Conservation (phyloP, 2,113 vertebrate species). For the Otis tarda region DNA sequence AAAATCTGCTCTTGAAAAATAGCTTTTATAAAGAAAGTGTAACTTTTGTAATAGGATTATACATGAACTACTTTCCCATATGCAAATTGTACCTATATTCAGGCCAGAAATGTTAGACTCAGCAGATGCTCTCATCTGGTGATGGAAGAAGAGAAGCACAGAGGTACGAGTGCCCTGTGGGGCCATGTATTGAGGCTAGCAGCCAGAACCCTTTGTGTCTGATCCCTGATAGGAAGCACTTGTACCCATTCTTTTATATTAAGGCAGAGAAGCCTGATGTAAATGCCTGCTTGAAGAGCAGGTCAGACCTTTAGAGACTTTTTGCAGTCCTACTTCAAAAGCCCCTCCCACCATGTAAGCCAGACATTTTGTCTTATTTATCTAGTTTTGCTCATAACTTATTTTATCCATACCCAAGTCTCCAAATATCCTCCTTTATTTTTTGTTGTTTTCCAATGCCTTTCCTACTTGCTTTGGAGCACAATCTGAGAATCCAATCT, state of each 20-base stretch:
- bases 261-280: not conserved
- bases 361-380: not conserved
- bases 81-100: not conserved
- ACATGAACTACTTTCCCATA: not conserved
- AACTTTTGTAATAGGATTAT: not conserved
- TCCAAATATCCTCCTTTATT: not conserved
- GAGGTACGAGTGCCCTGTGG: not conserved
- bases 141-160: not conserved
- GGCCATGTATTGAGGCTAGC: not conserved
- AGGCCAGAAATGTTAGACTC: not conserved
- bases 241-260: accelerated
- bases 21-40: not conserved
- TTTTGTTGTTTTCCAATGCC: not conserved
- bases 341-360: not conserved
- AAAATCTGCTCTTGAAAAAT: not conserved
- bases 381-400: not conserved
- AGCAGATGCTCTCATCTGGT: not conserved
- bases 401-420: not conserved
- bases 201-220: not conserved
- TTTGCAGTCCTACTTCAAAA: not conserved
- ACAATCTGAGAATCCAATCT: not conserved
- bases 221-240: not conserved
- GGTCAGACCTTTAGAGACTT: not conserved
- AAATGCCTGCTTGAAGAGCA: not conserved
- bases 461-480: not conserved